A percentile compares a stretch with the other conserved stretches of the same genome.
phyloP scores from a whole-genome alignment of 2,113 vertebrate species.

The Serilophus lunatus region DNA sequence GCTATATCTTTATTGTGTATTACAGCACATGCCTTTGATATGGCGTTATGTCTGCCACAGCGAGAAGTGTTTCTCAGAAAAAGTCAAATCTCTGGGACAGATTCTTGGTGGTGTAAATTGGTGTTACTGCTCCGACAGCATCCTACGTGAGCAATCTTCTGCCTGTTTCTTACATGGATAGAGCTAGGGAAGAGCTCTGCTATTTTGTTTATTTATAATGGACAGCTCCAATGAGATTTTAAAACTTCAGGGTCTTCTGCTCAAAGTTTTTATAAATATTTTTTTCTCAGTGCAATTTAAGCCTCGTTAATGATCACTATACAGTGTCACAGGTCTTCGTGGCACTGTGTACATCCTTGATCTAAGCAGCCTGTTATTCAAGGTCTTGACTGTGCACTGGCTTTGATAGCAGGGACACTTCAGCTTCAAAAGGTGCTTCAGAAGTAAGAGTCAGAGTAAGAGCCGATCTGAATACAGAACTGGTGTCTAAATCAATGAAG shows the following conservation, averaged over 20 bases:
- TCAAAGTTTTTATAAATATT: not conserved
- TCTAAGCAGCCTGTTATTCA: not conserved
- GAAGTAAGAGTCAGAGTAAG: not conserved
- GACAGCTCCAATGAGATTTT: not conserved
- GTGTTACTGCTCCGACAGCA: not conserved
- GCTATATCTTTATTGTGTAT: slow-evolving; percentile 75
- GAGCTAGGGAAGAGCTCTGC: not conserved
- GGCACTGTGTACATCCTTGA: not conserved
- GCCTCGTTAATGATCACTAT: not conserved
- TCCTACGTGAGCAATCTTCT: not conserved
- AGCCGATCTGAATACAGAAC: not conserved
- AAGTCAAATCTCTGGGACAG: slow-evolving; percentile 52
- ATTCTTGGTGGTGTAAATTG: slow-evolving; percentile 12
- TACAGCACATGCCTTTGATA: slow-evolving; percentile 64
- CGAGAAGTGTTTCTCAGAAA: slow-evolving; percentile 65
- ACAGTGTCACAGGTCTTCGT: not conserved
- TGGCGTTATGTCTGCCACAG: slow-evolving; percentile 71
- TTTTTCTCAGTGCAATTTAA: not conserved
- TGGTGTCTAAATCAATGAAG: not conserved
- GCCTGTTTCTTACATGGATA: not conserved
- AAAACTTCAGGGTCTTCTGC: not conserved
- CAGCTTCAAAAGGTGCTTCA: slow-evolving; percentile 34
- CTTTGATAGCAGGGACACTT: slow-evolving; percentile 23
- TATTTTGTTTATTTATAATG: not conserved
- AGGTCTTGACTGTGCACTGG: not conserved